Base-by-base conservation (phyloP, 2,113 vertebrate genomes). In the Anguilla japonica region DNA sequence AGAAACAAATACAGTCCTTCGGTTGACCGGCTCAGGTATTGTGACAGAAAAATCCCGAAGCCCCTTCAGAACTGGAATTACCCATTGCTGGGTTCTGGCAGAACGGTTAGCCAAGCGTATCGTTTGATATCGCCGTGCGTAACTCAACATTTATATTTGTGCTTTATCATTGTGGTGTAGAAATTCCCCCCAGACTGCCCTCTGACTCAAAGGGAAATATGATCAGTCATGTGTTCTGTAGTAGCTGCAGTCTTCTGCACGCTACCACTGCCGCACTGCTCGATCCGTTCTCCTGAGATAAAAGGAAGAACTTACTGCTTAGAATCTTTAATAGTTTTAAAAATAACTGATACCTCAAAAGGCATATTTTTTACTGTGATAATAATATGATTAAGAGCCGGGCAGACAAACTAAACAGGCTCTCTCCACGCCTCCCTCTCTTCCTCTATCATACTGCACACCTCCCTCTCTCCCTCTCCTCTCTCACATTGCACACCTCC, bases 81-180 rank as follows among this genome's bases (percentile, higher is more conserved):
- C 71, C 71, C 26, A 34, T 34, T 34, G 26, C n/a, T 34, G 71
- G n/a, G 34, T 75, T 75, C 71, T 1, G n/a, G 71, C 13, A n/a
- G 13, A 13, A 13, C 34, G 26, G 26, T 29, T 75, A 75, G n/a
- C n/a, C 7, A 9, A 0, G 29, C 9, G 26, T 75, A 14, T 34
- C 7, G n/a, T 75, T 22, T 75, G 11, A 75, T 13, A 75, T 29
- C n/a, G n/a, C 26, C n/a, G 26, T 0, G n/a, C 2, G 71, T 75
- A 75, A 75, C 26, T 75, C 71, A 34, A 6, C 16, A 20, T 41
- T 80, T 40, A 80, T 16, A 80, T 41, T 40, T 20, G 5, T 80
- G 79, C 40, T 80, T 80, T 80, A 16, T 80, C 79, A 80, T 80
- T 80, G 79, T 41, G 79, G 71, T 75, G 5, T 29, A 34, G 20